These are phyloP conservation scores for Delphinus delphis DNA, from an alignment of 2,113 vertebrate species.

Conservation along the genomic window DNA sequence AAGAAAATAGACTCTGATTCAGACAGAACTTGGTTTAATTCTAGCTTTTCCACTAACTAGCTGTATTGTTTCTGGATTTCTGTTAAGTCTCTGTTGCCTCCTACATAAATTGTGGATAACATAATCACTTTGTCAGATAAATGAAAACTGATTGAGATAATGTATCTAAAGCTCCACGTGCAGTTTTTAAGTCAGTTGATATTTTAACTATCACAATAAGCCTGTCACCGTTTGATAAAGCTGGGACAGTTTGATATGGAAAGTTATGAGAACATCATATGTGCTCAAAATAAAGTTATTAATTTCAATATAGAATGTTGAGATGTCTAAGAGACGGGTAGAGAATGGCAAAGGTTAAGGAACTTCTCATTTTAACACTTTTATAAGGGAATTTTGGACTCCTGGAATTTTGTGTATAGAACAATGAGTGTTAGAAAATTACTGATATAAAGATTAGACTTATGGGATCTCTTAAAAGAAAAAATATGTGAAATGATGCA, in stretches of 20 bases:
- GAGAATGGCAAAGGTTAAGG: neutral
- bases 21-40: neutral
- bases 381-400: neutral
- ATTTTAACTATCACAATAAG: neutral
- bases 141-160: neutral
- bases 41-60: neutral
- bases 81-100: neutral
- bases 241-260: neutral
- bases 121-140: neutral
- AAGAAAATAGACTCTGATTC: neutral
- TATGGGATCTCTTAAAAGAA: neutral
- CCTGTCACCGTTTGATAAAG: neutral
- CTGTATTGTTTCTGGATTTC: neutral
- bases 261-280: neutral
- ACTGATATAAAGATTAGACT: neutral
- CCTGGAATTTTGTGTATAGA: neutral
- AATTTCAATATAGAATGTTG: neutral
- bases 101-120: neutral
- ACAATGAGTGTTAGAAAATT: neutral
- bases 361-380: neutral
- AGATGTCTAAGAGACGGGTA: neutral
- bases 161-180: neutral
- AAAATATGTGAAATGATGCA: neutral
- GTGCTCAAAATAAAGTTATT: neutral
- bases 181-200: neutral